Base-by-base conservation (phyloP, 2,888 invertebrate genomes). In the Platypus cylindrus region DNA sequence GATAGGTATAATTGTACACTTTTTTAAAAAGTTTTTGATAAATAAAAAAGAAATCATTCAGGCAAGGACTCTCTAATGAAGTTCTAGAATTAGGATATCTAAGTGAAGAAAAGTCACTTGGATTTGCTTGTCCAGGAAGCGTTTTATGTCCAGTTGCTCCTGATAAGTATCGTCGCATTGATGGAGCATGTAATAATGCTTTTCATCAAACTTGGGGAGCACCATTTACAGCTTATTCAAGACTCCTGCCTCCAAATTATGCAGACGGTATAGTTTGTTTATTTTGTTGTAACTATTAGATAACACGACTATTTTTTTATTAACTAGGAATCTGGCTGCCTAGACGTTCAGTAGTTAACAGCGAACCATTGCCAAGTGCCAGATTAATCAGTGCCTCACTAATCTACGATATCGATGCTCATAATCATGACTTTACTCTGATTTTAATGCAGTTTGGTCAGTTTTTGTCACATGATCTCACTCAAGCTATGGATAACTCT, bases 111-210 rank as follows among this genome's bases (percentile, higher is more conserved):
- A 51, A 69, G 14, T 54, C 58, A 5, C 51, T 55, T 15, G 61
- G 60, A 7, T 48, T 55, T 12, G 50, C 54, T 2, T 69, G 68
- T 41, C 30, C 49, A 3, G 34, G 48, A 3, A 55, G 51, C 3
- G 65, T 65, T 0, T 32, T 48, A 0, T 77, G 77, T 46, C 58
- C 63, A 0, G 40, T 49, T 7, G 40, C 59, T 1, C 56, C 59
- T 0, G 57, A 53, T 8, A 72, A 68, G 34, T 86, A 80, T 59
- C 68, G 89, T 34, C 71, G 71, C 2, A 60, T 79, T 13, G 82
- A 84, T 52, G 91, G 91, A 0, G 73, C 78, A 8, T 93, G 91
- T 56, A 91, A 89, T 59, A 90, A 89, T 60, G 58, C 69, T 2
- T 58, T 66, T 4, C 62, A 72, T 38, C 68, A 79, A 0, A 67